Evolutionary conservation across 2,888 invertebrate genomes (phyloP), one percentile per base, ranked within the genome.

Genomic region (Litoditis marina): DNA sequence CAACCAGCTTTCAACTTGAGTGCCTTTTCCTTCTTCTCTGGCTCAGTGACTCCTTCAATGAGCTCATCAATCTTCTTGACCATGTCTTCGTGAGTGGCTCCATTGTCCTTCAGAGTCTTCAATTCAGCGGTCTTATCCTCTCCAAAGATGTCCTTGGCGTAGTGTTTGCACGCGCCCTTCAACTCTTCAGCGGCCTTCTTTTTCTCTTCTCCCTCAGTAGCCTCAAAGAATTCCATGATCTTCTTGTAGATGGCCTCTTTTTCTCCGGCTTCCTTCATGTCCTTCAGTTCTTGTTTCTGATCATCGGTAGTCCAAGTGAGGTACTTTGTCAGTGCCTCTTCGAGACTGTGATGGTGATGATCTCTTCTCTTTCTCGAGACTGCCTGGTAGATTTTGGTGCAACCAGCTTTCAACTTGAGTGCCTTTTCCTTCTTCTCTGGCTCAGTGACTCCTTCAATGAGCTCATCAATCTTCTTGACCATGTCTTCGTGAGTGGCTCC

Each of bases 51-150:
- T 1, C 49, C 62, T 4, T 16, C 31, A 11, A 67, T 42, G 30
- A 61, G 50, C 27, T 44, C 62, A 8, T 60, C 30, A 25, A 71
- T 50, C 59, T 74, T 74, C 16, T 58, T 58, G n/a, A 50, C 28
- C n/a, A 73, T 52, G 19, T 62, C 68, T 2, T 65, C 73, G 5
- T 46, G 31, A 22, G 61, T 58, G 2, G 72, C 65, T 2, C 77
- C 77, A 34, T 60, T 60, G 51, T 78, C 78, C 56, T 69, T 72
- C 64, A 78, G 36, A 25, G 55, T 39, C 54, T 73, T 73, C 42
- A 78, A 25, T 44, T 72, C 66, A 16, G 49, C 51, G 8, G 69
- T 65, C 27, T 69, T 69, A 2, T 69, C 73, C 19, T 73, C 72
- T 32, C 77, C 77, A 36, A 78, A 74, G 30, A 47, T 56, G 53